Percentiles rank a stretch among this genome's conserved stretches.
These are phyloP conservation scores for Agonopterix subpropinquella DNA, from an alignment of 2,888 invertebrate genomes.

Conservation along the genomic window DNA sequence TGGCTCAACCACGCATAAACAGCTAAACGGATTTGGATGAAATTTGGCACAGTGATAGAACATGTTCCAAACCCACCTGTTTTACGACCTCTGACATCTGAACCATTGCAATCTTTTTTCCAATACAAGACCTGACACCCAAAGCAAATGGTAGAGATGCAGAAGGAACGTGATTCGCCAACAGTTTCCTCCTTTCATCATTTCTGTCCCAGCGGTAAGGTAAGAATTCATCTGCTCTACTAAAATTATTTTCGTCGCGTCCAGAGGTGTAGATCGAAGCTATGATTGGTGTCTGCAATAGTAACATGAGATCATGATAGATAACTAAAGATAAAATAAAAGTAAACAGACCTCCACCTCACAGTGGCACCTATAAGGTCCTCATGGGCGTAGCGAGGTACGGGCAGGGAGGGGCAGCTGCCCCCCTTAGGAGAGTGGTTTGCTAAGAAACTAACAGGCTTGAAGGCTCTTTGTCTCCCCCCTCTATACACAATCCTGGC, in stretches of 20 bases:
- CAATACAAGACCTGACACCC: slow-evolving; percentile 89
- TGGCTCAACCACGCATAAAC: too few relatives aligned
- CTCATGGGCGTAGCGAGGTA: too few relatives aligned
- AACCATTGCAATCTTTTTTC: slow-evolving; percentile 85
- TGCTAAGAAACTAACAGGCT: too few relatives aligned
- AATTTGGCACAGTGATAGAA: too few relatives aligned
- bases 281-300: slow-evolving; percentile 83
- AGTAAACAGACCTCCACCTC: too few relatives aligned
- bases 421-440: too few relatives aligned
- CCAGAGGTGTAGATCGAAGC: slow-evolving; percentile 92
- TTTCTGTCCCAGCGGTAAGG: slow-evolving; percentile 86
- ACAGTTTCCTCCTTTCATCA: slow-evolving; percentile 52
- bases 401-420: too few relatives aligned
- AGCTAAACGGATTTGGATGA: too few relatives aligned
- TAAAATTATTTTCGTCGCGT: slow-evolving; percentile 81
- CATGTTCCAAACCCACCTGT: slow-evolving; percentile 59
- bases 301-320: not conserved
- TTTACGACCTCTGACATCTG: slow-evolving; percentile 82
- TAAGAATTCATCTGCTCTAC: slow-evolving; percentile 78
- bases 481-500: too few relatives aligned
- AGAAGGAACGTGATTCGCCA: slow-evolving; percentile 72
- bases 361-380: too few relatives aligned
- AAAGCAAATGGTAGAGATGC: slow-evolving; percentile 89
- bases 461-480: too few relatives aligned
- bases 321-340: not conserved